A percentile compares a stretch with the other conserved stretches of the same genome.
Evolutionary conservation across 2,888 invertebrate genomes (phyloP).

Genomic region (Anaspis maculata): DNA sequence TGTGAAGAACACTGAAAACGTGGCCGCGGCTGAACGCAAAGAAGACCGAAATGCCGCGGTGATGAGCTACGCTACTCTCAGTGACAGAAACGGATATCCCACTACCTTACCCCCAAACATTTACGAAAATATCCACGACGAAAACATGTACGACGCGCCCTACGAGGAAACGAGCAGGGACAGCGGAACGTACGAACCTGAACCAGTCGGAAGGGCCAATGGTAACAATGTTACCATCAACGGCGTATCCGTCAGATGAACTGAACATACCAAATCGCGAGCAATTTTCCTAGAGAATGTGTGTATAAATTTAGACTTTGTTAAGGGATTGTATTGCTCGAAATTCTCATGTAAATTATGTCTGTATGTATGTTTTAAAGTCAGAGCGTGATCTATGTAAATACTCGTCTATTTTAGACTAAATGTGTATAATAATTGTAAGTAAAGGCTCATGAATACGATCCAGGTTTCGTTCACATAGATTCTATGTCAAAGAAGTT

Average conservation of each 20-base stretch:
- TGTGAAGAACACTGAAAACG: constrained; percentile 81
- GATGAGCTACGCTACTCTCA: constrained; percentile 80
- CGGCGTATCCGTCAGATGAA: constrained; percentile 75
- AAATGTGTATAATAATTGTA: no score
- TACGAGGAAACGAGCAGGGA: constrained; percentile 57
- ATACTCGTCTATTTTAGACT: no score
- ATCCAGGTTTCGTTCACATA: no score
- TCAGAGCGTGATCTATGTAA: no score
- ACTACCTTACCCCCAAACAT: constrained; percentile 42
- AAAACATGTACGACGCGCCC: constrained; percentile 69
- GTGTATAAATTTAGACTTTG: no score
- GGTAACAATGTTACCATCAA: constrained; percentile 74
- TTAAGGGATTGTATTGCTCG: no score
- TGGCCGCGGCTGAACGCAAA: constrained; percentile 77
- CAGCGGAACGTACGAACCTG: constrained; percentile 56
- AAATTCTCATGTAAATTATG: no score
- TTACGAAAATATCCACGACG: constrained; percentile 56
- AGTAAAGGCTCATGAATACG: no score
- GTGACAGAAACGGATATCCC: constrained; percentile 52
- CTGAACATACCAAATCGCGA: no score
- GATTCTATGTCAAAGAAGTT: no score
- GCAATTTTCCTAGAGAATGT: no score
- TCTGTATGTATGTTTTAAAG: no score
- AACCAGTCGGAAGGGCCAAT: constrained; percentile 48
- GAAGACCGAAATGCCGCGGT: constrained; percentile 82